phyloP scores from a whole-genome alignment of 2,888 invertebrate species.

The Leptinotarsa haldemani region DNA sequence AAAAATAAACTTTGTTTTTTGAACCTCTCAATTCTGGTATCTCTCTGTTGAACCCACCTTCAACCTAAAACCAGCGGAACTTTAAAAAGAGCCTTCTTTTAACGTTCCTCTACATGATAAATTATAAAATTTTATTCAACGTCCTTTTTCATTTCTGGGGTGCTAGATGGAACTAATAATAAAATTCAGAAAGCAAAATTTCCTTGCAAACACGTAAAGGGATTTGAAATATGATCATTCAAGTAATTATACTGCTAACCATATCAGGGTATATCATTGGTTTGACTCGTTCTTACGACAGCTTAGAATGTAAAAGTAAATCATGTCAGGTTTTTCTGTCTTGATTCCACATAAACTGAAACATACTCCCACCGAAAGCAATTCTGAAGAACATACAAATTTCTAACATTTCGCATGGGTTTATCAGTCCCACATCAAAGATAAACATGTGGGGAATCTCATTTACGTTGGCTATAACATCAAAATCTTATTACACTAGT shows the following conservation, averaged over 20 bases:
- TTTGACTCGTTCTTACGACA: background rate
- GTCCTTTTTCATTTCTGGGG: no score
- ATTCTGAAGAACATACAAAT: background rate
- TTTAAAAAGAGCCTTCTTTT: no score
- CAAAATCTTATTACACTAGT: background rate
- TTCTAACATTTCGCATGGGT: constrained; percentile 7
- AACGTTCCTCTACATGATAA: no score
- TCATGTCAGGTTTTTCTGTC: background rate
- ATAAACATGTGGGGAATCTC: background rate
- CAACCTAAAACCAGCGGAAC: no score
- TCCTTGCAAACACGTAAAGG: background rate
- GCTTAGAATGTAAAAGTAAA: background rate
- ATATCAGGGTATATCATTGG: background rate
- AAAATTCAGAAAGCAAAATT: background rate
- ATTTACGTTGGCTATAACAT: constrained; percentile 2
- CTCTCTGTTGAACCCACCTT: no score
- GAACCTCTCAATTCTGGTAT: no score
- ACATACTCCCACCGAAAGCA: constrained; percentile 3
- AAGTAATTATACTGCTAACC: background rate
- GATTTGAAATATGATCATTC: background rate
- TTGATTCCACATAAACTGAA: background rate
- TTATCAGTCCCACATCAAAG: constrained; percentile 9
- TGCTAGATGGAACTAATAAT: no score
- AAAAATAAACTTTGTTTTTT: no score
- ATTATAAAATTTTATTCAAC: no score